Conservation (phyloP, 2,888 invertebrate species). For the Nysson spinosus region DNA sequence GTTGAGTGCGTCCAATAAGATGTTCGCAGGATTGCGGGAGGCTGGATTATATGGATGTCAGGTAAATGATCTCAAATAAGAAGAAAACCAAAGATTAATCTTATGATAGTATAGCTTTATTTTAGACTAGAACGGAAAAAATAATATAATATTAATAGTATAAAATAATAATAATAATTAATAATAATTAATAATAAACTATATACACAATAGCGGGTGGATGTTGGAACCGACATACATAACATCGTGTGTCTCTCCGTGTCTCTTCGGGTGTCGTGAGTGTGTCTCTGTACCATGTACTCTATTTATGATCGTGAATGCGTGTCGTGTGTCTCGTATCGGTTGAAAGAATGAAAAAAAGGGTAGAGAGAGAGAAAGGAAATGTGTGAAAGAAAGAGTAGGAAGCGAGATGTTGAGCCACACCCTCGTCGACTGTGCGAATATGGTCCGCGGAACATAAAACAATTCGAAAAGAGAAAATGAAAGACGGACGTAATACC, state of each 20-base stretch:
- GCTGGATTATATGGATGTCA: neutral
- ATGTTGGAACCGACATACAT: constrained; percentile 69
- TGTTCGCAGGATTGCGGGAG: neutral
- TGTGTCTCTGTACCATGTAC: constrained; percentile 9
- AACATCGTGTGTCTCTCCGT: constrained; percentile 54
- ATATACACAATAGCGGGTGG: constrained; percentile 68
- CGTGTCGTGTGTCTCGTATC: constrained; percentile 14
- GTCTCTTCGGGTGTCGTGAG: neutral
- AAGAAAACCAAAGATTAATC: constrained; percentile 71
- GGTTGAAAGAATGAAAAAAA: constrained; percentile 33
- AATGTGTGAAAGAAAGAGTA: constrained; percentile 55
- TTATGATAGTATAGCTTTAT: constrained; percentile 75
- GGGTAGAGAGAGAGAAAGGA: constrained; percentile 42
- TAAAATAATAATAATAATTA: constrained; percentile 67
- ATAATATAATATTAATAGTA: constrained; percentile 72
- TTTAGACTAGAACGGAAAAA: constrained; percentile 77
- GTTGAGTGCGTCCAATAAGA: too few relatives aligned
- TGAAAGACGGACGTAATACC: constrained; percentile 23
- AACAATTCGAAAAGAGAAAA: constrained; percentile 21
- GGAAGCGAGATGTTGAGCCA: constrained; percentile 68
- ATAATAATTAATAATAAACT: constrained; percentile 72
- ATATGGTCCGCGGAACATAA: constrained; percentile 31
- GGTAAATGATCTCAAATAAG: constrained; percentile 52
- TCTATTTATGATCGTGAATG: neutral
- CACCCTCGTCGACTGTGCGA: constrained; percentile 67